Evolutionary conservation across 30 jellyfish, hydroid and myxozoan genomes (phyloP).

Genomic region (Turritopsis dohrnii): DNA sequence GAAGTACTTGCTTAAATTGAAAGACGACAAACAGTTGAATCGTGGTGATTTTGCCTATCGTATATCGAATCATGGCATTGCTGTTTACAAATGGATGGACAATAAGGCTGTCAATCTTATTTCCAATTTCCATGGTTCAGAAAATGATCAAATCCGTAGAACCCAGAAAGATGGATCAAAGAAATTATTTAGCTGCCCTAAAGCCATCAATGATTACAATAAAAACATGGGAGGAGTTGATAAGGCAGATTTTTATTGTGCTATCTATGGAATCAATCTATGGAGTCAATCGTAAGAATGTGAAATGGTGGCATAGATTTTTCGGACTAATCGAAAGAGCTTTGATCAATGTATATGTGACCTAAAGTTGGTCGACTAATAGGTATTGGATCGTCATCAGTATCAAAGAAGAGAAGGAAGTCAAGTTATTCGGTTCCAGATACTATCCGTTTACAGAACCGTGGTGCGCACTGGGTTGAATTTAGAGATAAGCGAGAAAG

Average conservation of each 20-base stretch:
- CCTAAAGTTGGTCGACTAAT: conserved; percentile 67
- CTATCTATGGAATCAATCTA: conserved; percentile 42
- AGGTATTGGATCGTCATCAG: conserved; percentile 33
- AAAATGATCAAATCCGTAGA: neutral
- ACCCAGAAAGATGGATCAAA: conserved; percentile 42
- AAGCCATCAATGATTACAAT: conserved; percentile 52
- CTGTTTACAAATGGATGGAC: conserved; percentile 54
- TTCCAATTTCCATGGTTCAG: conserved; percentile 54
- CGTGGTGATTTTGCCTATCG: conserved; percentile 47
- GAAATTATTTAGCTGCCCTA: conserved; percentile 38
- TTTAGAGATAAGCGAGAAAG: neutral
- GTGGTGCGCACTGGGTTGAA: conserved; percentile 55
- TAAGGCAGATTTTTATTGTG: conserved; percentile 70
- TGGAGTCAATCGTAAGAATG: conserved; percentile 45
- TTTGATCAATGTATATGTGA: conserved; percentile 43
- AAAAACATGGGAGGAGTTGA: conserved; percentile 48
- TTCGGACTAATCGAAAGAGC: conserved; percentile 49
- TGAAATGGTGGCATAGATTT: conserved; percentile 69
- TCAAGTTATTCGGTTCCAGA: conserved; percentile 46
- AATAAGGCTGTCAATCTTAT: conserved; percentile 42
- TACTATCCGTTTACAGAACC: conserved; percentile 40
- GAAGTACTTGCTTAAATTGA: conserved; percentile 32
- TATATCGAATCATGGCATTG: conserved; percentile 26
- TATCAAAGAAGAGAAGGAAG: conserved; percentile 31
- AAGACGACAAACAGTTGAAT: conserved; percentile 33